phyloP scores from a whole-genome alignment of 2,113 vertebrate species.

The Henicopernis longicauda region DNA sequence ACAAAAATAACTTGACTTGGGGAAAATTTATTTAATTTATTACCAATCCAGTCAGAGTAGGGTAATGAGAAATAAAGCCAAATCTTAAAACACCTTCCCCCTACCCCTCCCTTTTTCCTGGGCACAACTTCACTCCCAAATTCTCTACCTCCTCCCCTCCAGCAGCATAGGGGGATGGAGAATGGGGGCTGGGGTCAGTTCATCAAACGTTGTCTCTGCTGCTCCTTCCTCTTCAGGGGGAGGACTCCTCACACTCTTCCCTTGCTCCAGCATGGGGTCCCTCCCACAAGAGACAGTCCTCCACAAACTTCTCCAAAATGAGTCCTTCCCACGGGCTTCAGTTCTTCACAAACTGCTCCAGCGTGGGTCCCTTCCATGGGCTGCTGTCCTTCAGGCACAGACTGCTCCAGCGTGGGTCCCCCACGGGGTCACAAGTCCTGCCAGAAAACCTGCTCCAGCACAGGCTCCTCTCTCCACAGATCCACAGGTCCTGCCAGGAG shows the following conservation, averaged over 20 bases:
- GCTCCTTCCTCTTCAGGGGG: rapidly evolving
- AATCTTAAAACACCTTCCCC: neutral
- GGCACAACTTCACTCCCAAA: neutral
- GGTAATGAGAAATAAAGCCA: neutral
- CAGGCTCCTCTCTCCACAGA: no score
- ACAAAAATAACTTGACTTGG: neutral
- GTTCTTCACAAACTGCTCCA: no score
- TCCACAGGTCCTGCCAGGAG: no score
- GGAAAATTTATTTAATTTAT: neutral
- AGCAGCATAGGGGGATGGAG: neutral
- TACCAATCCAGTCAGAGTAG: neutral
- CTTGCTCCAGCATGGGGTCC: neutral
- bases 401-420: no score
- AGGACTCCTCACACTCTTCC: neutral
- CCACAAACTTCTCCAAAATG: no score
- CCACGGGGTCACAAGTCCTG: no score
- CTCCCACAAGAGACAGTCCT: no score
- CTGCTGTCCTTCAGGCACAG: no score
- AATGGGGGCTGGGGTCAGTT: neutral
- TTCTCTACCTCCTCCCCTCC: neutral
- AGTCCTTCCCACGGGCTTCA: no score
- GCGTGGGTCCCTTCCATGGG: no score
- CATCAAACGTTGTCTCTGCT: neutral
- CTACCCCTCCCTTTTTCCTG: neutral
- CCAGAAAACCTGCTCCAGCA: no score